A percentile compares a stretch with the other conserved stretches of the same genome.
These are phyloP conservation scores for Chondrilla cf. caribensis DNA, from an alignment of 37 sponge, comb jelly and placozoan species.

Conservation along the genomic window DNA sequence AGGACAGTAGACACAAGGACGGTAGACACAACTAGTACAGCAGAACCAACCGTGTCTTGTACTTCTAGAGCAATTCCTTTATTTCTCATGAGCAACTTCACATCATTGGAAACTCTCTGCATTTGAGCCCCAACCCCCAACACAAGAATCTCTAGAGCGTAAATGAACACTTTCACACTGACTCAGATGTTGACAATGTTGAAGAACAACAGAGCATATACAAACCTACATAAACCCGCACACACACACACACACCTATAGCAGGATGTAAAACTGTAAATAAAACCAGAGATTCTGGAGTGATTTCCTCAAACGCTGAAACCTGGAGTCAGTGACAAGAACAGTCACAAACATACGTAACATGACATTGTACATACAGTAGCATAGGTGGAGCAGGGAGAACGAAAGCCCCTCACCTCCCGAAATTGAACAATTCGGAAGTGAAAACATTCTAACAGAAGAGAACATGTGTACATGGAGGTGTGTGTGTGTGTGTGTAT, in stretches of 20 bases:
- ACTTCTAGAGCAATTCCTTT: slow-evolving; percentile 73
- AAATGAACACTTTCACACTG: too few relatives aligned
- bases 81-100: slow-evolving; percentile 32
- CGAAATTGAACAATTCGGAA: too few relatives aligned
- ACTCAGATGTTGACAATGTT: too few relatives aligned
- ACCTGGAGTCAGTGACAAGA: slow-evolving; percentile 22
- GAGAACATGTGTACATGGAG: too few relatives aligned
- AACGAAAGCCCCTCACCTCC: too few relatives aligned
- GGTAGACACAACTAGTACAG: too few relatives aligned
- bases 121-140: slow-evolving; percentile 71
- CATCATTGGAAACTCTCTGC: slow-evolving; percentile 18
- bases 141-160: slow-evolving; percentile 65
- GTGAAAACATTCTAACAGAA: too few relatives aligned
- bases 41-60: slow-evolving; percentile 79
- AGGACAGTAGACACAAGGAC: too few relatives aligned
- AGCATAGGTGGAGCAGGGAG: too few relatives aligned
- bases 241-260: slow-evolving; percentile 43
- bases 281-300: slow-evolving; percentile 55
- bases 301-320: slow-evolving; percentile 38
- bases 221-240: neutral
- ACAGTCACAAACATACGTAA: neutral
- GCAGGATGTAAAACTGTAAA: slow-evolving; percentile 59
- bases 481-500: too few relatives aligned
- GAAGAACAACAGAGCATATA: neutral
- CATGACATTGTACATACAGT: too few relatives aligned